Percentiles rank a stretch among this genome's conserved stretches.
Conservation (phyloP, 1,140 invertebrate genomes). For the Zaprionus camerounensis region DNA sequence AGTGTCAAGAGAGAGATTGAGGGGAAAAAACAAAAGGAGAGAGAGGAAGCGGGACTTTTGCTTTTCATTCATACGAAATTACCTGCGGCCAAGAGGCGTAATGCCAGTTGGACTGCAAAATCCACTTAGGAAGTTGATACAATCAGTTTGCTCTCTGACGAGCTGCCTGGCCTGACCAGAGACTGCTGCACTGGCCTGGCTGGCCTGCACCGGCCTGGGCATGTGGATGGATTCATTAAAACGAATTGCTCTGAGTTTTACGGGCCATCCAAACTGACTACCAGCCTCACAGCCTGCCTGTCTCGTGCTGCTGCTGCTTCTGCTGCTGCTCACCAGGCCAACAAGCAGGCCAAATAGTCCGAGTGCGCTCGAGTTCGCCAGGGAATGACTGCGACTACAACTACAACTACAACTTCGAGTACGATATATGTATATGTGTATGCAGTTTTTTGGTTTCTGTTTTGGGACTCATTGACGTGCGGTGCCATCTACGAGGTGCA, state of each 20-base stretch:
- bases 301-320: constrained; percentile 17
- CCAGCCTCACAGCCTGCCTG: constrained; percentile 11
- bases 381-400: constrained; percentile 32
- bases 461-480: constrained; percentile 78
- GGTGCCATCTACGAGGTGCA: constrained; percentile 39
- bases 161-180: constrained; percentile 16
- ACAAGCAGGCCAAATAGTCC: constrained; percentile 44
- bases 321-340: constrained; percentile 28
- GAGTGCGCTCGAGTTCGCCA: constrained; percentile 23
- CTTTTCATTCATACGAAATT: constrained; percentile 83
- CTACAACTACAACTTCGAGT: constrained; percentile 7
- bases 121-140: constrained; percentile 83
- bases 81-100: constrained; percentile 81
- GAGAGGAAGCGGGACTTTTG: constrained; percentile 57
- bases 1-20: constrained; percentile 18
- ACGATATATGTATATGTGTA: constrained; percentile 8
- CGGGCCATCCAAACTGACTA: constrained; percentile 37
- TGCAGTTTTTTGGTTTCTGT: constrained; percentile 73
- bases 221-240: constrained; percentile 80
- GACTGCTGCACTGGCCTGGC: not conserved
- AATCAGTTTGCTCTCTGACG: constrained; percentile 73
- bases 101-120: constrained; percentile 83
- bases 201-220: not conserved
- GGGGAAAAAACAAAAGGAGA: not conserved
- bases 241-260: constrained; percentile 77